These are phyloP conservation scores for Rhinopithecus roxellana DNA, from an alignment of 2,113 vertebrate genomes.

Conservation along the genomic window DNA sequence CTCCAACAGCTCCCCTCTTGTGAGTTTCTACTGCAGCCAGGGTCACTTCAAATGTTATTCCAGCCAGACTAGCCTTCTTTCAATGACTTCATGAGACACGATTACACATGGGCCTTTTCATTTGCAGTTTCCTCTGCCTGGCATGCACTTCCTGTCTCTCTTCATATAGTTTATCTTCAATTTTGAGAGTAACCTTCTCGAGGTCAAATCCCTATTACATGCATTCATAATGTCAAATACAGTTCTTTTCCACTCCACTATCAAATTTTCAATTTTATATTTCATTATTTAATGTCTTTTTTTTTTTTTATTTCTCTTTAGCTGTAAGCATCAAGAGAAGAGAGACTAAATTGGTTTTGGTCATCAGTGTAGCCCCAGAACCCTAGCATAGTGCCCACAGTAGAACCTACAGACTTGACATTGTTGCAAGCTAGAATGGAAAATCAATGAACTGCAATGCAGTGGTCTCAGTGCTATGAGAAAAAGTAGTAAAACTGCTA, in stretches of 20 bases:
- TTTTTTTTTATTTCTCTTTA: background rate
- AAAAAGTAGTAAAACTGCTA: background rate
- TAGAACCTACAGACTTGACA: background rate
- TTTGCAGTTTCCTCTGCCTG: background rate
- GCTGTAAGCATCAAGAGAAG: background rate
- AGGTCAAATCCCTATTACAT: background rate
- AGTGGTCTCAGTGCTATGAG: background rate
- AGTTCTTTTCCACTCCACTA: background rate
- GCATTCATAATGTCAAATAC: background rate
- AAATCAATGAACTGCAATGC: background rate
- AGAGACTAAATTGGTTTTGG: background rate
- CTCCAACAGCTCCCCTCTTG: background rate
- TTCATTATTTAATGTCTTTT: background rate
- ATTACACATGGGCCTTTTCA: background rate
- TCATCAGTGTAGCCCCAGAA: background rate
- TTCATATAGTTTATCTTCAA: background rate
- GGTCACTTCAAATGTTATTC: background rate
- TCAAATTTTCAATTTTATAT: background rate
- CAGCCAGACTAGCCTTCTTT: background rate
- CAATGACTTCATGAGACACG: background rate
- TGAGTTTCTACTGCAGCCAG: background rate
- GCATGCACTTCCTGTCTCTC: background rate
- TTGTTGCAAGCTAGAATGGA: background rate
- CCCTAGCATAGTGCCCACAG: background rate
- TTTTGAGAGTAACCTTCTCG: background rate